phyloP scores from a whole-genome alignment of 2,113 vertebrate species.

The Bostrychus sinensis region DNA sequence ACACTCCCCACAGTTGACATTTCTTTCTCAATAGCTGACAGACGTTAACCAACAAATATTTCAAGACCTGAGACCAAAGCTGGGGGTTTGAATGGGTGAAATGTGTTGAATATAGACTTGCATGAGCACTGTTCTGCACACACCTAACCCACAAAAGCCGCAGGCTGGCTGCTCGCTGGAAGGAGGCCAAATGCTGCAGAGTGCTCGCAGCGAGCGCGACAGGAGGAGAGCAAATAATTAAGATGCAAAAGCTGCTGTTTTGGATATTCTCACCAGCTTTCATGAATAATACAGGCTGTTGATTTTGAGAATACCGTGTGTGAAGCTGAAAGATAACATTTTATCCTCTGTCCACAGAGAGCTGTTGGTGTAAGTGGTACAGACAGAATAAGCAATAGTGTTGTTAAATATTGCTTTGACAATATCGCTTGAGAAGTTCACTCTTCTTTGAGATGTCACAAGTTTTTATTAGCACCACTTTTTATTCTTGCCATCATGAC shows the following conservation, averaged over 20 bases:
- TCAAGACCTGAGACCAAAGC: constrained; percentile 46
- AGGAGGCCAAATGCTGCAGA: constrained; percentile 25
- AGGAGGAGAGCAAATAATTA: constrained; percentile 14
- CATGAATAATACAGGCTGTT: constrained; percentile 8
- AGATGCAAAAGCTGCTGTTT: constrained; percentile 3
- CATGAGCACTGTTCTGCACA: constrained; percentile 34
- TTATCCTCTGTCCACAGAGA: not conserved
- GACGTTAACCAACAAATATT: constrained; percentile 18
- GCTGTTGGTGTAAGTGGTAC: not conserved
- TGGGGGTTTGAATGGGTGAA: constrained; percentile 61
- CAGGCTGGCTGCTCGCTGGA: constrained; percentile 43
- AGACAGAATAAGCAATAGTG: too few species aligned
- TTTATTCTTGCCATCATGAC: too few species aligned
- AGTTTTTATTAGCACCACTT: too few species aligned
- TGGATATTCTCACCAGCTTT: constrained; percentile 2
- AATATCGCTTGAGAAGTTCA: too few species aligned
- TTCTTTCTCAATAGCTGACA: constrained; percentile 15
- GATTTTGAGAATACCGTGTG: not conserved
- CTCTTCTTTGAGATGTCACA: too few species aligned
- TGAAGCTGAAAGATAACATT: not conserved
- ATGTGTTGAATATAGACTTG: constrained; percentile 61
- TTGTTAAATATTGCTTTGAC: too few species aligned
- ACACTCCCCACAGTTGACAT: constrained; percentile 4
- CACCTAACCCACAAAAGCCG: constrained; percentile 32
- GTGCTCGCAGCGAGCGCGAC: constrained; percentile 5